These are phyloP conservation scores for Chiroxiphia lanceolata DNA, from an alignment of 2,797 vertebrate species.

Conservation along the genomic window DNA sequence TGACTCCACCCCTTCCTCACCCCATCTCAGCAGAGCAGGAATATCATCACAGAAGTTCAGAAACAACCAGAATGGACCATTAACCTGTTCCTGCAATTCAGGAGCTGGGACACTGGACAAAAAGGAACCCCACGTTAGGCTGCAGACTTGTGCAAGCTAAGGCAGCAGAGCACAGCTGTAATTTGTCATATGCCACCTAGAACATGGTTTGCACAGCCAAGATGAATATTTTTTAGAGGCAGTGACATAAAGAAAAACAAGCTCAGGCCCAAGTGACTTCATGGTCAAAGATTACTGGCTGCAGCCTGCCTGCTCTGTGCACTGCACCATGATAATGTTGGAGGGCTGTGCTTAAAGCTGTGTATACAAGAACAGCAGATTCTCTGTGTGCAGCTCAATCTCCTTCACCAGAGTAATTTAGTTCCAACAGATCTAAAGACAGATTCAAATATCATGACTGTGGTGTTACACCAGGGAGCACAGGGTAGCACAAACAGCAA, in stretches of 20 bases:
- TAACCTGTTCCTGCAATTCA: background rate
- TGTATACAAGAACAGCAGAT: background rate
- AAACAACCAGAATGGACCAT: background rate
- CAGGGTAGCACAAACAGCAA: background rate
- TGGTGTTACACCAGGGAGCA: background rate
- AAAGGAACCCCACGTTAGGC: background rate
- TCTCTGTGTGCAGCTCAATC: background rate
- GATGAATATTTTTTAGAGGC: background rate
- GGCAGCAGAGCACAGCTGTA: background rate
- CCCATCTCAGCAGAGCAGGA: background rate
- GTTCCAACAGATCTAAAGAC: background rate
- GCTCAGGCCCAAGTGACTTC: background rate
- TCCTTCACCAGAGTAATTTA: background rate
- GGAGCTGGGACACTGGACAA: background rate
- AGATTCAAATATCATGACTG: background rate
- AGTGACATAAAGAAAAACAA: background rate
- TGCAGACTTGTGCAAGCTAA: background rate
- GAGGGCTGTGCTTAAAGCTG: background rate
- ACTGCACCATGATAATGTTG: background rate
- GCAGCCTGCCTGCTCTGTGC: background rate
- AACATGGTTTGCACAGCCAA: background rate
- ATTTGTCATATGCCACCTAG: background rate
- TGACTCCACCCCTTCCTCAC: background rate
- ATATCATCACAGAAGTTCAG: background rate
- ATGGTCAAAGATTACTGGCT: background rate